Evolutionary conservation across 2,888 invertebrate species (phyloP), one percentile per base, ranked within the genome.

Genomic region (Dastarcus helophoroides): DNA sequence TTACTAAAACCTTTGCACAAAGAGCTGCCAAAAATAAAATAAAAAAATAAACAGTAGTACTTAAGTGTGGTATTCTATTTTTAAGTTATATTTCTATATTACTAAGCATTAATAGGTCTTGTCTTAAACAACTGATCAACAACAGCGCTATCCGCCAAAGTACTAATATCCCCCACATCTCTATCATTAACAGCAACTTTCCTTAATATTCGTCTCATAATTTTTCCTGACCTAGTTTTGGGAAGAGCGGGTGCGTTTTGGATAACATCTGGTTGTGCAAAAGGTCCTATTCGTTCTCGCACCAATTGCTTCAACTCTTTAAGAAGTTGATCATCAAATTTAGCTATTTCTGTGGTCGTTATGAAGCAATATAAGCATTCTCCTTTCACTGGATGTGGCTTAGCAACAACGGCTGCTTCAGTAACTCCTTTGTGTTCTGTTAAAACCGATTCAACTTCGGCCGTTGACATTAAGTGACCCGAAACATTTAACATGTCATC

Each of bases 401-500:
- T 81, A 4, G 94, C 82, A 0, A 98, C 97, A 0, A 93, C 97
- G 0, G 98, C 98, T 1, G 95, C 88, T 62, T 98, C 98, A 0
- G 93, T 77, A 0, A 98, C 84, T 7, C 69, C 67, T 1, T 65
- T 62, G 53, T 88, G 83, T 55, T 83, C 83, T 0, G 82, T 75
- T 9, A 88, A 67, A 12, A 84, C 81, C 8, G 82, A 76, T 58
- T 88, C 86, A 1, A 86, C 83, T 67, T 98, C 94, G 0, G 97
- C 86, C 0, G 97, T 98, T 37, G 93, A 93, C 77, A 98, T 83
- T 31, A 98, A 68, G 63, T 98, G 97, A 0, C 97, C 98, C 2
- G 93, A 94, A 5, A 98, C 95, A 62, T 98, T 98, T 43, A 98
- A 67, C 90, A 98, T 94, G 60, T 98, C 98, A 58, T 98, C 97